phyloP scores from a whole-genome alignment of 2,888 invertebrate genomes.

The Andrena flavipes region DNA sequence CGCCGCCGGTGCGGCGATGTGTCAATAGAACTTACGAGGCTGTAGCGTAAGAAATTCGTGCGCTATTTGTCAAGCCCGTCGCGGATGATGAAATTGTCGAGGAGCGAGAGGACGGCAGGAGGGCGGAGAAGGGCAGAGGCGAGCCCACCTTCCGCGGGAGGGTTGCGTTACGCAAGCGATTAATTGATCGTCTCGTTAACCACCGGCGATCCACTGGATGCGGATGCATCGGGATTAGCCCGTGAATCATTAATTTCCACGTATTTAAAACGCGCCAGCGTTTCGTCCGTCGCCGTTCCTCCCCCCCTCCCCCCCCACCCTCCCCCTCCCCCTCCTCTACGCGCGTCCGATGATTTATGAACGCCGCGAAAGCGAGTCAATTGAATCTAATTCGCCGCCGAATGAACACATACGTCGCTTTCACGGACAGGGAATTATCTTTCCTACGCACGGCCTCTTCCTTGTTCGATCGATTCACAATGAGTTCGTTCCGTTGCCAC shows the following conservation, averaged over 20 bases:
- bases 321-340: neutral
- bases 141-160: neutral
- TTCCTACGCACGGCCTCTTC: slow-evolving; percentile 45
- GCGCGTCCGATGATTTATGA: slow-evolving; percentile 39
- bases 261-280: slow-evolving; percentile 37
- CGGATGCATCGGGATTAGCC: slow-evolving; percentile 18
- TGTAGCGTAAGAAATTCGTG: slow-evolving; percentile 34
- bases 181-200: slow-evolving; percentile 54
- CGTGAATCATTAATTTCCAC: slow-evolving; percentile 41
- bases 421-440: slow-evolving; percentile 21
- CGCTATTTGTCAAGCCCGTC: slow-evolving; percentile 25
- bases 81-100: slow-evolving; percentile 40
- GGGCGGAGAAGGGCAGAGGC: neutral
- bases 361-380: slow-evolving; percentile 35
- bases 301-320: neutral
- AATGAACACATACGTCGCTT: slow-evolving; percentile 25
- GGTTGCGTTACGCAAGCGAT: slow-evolving; percentile 32
- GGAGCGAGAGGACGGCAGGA: neutral
- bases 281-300: slow-evolving; percentile 30
- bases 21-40: slow-evolving; percentile 42
- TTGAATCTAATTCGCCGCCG: slow-evolving; percentile 48
- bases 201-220: neutral
- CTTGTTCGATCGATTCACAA: slow-evolving; percentile 44
- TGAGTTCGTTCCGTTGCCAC: slow-evolving; percentile 35
- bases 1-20: slow-evolving; percentile 17